These are phyloP conservation scores for Remorina albescens DNA, from an alignment of 2,797 vertebrate species.

Conservation along the genomic window DNA sequence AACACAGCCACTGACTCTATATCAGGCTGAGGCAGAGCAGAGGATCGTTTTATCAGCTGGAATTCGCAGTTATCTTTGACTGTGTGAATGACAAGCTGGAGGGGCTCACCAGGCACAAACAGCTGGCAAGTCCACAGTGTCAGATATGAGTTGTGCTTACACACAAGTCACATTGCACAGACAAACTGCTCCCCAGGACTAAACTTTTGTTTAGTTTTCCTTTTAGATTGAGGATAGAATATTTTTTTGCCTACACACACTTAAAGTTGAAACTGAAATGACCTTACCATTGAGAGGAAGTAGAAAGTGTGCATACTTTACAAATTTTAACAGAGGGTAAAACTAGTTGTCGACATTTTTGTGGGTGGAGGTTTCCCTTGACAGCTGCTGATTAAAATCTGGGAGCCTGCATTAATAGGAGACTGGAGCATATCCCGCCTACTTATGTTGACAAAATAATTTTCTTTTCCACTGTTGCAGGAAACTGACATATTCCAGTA, in stretches of 20 bases:
- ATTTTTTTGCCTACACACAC: background rate
- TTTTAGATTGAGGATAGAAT: background rate
- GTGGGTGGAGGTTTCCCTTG: conserved; percentile 1
- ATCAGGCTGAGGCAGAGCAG: conserved; percentile 74
- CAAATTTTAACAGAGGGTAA: background rate
- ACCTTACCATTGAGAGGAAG: background rate
- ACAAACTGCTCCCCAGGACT: conserved; percentile 3
- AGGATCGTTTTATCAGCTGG: conserved; percentile 85
- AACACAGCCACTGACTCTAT: conserved; percentile 67
- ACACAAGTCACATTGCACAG: conserved; percentile 38
- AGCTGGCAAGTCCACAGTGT: conserved; percentile 40
- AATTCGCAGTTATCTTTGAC: conserved; percentile 77
- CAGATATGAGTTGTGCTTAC: conserved; percentile 44
- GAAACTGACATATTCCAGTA: background rate
- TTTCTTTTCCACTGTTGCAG: background rate
- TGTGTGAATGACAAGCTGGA: conserved; percentile 56
- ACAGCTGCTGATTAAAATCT: background rate
- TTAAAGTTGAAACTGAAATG: background rate
- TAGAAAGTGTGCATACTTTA: background rate
- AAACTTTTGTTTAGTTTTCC: background rate
- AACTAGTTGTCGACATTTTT: background rate
- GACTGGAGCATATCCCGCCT: background rate
- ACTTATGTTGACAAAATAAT: background rate
- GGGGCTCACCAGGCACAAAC: conserved; percentile 62
- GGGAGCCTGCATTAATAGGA: background rate